A percentile compares a stretch with the other conserved stretches of the same genome.
These are phyloP conservation scores for Paguma larvata DNA, from an alignment of 2,797 vertebrate genomes.

Conservation along the genomic window DNA sequence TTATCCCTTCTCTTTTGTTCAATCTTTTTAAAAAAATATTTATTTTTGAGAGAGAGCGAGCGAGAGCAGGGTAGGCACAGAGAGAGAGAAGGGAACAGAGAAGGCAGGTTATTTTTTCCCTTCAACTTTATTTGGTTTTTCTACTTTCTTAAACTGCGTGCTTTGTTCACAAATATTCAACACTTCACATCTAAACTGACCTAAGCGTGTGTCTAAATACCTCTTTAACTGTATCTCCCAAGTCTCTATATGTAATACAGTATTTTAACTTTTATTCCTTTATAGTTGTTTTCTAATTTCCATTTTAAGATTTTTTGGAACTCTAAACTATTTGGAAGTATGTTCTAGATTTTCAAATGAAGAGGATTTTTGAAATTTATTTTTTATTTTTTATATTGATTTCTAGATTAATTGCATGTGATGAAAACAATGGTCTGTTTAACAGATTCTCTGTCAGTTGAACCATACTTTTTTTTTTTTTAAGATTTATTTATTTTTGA, in stretches of 20 bases:
- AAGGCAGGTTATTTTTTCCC: too few relatives aligned
- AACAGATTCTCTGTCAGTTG: not conserved
- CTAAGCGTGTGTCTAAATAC: not conserved
- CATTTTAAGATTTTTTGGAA: not conserved
- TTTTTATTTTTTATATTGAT: not conserved
- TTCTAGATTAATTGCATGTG: not conserved
- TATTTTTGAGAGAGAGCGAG: too few relatives aligned
- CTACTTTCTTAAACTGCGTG: not conserved
- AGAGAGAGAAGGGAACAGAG: too few relatives aligned
- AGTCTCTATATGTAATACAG: not conserved
- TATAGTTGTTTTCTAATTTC: not conserved
- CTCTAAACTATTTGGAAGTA: not conserved
- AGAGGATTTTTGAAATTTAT: not conserved
- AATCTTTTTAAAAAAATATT: too few relatives aligned
- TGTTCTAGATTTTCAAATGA: not conserved
- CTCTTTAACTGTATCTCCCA: not conserved
- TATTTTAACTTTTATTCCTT: not conserved
- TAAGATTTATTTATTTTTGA: too few relatives aligned
- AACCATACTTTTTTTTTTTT: not conserved
- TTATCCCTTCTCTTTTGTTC: not conserved
- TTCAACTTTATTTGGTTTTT: not conserved
- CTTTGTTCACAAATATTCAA: not conserved
- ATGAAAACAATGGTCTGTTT: not conserved
- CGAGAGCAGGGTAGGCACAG: too few relatives aligned
- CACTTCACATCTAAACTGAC: not conserved